A percentile compares a stretch with the other conserved stretches of the same genome.
These are phyloP conservation scores for Hycleus cichorii DNA, from an alignment of 1,140 invertebrate genomes.

Conservation along the genomic window DNA sequence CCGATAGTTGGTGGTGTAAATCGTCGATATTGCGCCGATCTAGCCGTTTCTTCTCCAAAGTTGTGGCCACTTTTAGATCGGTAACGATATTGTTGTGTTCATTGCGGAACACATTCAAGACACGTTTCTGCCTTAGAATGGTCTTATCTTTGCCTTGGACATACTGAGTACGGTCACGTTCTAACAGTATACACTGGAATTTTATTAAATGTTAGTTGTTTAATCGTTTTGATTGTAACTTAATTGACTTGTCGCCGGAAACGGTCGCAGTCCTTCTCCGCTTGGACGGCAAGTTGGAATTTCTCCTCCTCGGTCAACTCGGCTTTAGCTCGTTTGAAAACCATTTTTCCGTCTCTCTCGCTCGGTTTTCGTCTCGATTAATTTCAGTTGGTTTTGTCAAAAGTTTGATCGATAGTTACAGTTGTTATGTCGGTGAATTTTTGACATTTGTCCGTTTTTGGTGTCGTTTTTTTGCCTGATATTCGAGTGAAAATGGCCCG, in stretches of 20 bases:
- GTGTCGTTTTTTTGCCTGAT: too few relatives aligned
- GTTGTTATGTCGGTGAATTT: too few relatives aligned
- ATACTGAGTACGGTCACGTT: constrained; percentile 39
- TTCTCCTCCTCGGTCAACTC: background rate
- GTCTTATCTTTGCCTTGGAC: background rate
- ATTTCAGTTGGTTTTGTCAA: too few relatives aligned
- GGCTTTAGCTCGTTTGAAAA: background rate
- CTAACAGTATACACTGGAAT: background rate
- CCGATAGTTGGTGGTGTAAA: constrained; percentile 14
- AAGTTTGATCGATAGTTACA: too few relatives aligned
- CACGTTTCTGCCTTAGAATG: constrained; percentile 52
- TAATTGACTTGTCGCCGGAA: background rate
- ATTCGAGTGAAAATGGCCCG: too few relatives aligned
- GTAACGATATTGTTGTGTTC: constrained; percentile 55
- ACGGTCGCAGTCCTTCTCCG: background rate
- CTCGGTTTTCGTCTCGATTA: too few relatives aligned
- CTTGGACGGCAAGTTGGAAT: background rate
- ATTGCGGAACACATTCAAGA: constrained; percentile 48
- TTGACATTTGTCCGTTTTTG: too few relatives aligned
- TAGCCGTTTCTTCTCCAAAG: constrained; percentile 33
- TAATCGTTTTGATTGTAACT: background rate
- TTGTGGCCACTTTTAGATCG: constrained; percentile 47
- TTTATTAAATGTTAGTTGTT: background rate
- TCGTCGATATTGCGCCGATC: constrained; percentile 18
- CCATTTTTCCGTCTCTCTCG: too few relatives aligned